Conservation (phyloP, 2,113 vertebrate species). For the Nycticebus coucang region DNA sequence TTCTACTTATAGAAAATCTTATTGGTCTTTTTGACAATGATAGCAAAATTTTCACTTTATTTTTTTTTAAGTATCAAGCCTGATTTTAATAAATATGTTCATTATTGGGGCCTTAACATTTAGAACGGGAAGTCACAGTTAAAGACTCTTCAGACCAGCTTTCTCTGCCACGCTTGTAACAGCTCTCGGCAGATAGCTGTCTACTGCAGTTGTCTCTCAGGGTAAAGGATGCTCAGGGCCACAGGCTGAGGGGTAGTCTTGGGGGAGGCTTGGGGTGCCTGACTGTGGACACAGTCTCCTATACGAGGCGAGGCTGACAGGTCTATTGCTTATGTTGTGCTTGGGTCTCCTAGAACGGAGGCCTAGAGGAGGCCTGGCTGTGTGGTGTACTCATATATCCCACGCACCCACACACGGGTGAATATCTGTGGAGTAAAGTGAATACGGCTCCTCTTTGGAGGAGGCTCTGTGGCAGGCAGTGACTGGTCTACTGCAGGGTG, state of each 20-base stretch:
- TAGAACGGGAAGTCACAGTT: no score
- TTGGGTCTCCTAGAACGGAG: not conserved
- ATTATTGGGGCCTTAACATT: no score
- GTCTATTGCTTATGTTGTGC: accelerated
- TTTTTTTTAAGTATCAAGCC: not conserved
- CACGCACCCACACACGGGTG: accelerated
- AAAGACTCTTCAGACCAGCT: accelerated
- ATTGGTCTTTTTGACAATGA: conserved; percentile 13
- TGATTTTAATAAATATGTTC: accelerated
- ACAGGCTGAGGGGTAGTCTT: no score
- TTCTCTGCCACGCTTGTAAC: not conserved
- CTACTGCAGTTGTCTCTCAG: not conserved
- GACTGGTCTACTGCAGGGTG: not conserved
- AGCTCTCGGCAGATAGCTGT: not conserved
- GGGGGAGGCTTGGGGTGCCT: accelerated
- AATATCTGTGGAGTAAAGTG: accelerated
- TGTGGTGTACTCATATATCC: accelerated
- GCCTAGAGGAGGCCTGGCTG: accelerated
- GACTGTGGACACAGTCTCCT: no score
- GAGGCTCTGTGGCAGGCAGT: not conserved
- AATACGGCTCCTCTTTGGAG: not conserved
- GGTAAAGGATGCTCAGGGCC: not conserved
- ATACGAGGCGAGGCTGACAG: accelerated
- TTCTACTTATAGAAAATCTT: conserved; percentile 12
- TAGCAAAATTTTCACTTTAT: conserved; percentile 30